Conservation (phyloP, 2,113 vertebrate genomes). For the Sclerurus mexicanus region DNA sequence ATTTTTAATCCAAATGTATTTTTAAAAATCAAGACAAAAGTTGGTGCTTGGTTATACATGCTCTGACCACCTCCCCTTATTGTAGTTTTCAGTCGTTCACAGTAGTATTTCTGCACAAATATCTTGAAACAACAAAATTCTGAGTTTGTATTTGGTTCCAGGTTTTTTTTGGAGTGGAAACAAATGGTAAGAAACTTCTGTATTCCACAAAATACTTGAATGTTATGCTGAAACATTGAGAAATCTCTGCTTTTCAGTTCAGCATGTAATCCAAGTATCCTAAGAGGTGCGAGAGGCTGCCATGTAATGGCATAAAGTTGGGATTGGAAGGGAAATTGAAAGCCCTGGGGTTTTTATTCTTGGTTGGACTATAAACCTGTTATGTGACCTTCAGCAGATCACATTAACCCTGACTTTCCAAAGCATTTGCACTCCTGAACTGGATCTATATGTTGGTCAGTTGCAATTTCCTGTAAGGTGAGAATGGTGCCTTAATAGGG, state of each 20-base stretch:
- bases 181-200: not conserved
- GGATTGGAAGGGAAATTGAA: not conserved
- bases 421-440: not conserved
- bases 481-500: not conserved
- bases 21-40: not conserved
- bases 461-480: not conserved
- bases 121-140: not conserved
- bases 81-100: not conserved
- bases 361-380: not conserved
- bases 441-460: not conserved
- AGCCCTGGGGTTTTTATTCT: not conserved
- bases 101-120: not conserved
- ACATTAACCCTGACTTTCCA: not conserved
- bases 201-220: not conserved
- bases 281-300: not conserved
- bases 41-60: not conserved
- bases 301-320: not conserved
- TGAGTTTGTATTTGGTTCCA: not conserved
- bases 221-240: not conserved
- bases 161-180: fast-evolving
- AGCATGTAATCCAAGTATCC: not conserved
- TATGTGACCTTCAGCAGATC: not conserved
- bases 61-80: not conserved
- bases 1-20: not conserved
- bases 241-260: not conserved